Conservation (phyloP, 1,140 invertebrate species). For the Tetraneura akinire region DNA sequence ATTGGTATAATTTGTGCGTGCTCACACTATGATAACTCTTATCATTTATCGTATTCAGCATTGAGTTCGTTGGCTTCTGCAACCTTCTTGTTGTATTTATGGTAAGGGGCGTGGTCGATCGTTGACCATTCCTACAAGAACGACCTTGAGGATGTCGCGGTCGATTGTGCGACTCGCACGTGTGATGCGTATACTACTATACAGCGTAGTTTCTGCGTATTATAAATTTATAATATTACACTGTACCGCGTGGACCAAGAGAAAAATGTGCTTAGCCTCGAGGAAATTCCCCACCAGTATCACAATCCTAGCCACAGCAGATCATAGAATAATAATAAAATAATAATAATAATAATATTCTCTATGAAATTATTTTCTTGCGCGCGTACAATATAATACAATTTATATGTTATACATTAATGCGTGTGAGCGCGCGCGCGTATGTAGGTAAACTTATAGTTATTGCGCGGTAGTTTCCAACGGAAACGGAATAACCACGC, state of each 20-base stretch:
- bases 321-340: too few species aligned
- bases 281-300: too few species aligned
- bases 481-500: conserved; percentile 15
- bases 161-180: neutral
- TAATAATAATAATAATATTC: neutral
- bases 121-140: conserved; percentile 41
- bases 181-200: neutral
- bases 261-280: too few species aligned
- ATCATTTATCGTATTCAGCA: neutral
- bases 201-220: too few species aligned
- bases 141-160: conserved; percentile 27
- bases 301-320: too few species aligned
- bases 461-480: conserved; percentile 3
- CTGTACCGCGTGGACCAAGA: too few species aligned
- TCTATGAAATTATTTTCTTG: neutral
- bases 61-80: neutral
- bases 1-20: too few species aligned
- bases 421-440: neutral
- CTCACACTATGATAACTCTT: neutral
- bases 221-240: too few species aligned
- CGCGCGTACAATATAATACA: neutral
- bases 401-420: too few species aligned
- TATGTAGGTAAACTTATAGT: neutral
- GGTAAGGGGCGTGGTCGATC: neutral
- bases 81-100: neutral